Evolutionary conservation across 2,113 vertebrate species (phyloP).

Genomic region (Colinus virginianus): DNA sequence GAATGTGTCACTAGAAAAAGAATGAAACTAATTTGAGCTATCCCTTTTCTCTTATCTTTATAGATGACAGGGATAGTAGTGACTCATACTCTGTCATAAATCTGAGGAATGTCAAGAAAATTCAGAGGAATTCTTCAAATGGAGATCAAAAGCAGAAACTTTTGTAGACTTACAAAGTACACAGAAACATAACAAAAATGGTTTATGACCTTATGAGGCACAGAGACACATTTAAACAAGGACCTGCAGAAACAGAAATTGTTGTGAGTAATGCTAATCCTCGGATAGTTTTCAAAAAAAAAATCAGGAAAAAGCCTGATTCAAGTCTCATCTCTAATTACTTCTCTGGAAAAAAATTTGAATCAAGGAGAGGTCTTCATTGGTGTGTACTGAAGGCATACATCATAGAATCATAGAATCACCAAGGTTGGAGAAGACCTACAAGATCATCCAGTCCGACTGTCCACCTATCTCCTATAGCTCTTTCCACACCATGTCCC

Average conservation of each 20-base stretch:
- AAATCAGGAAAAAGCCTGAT: background rate
- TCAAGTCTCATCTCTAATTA: background rate
- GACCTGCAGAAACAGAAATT: background rate
- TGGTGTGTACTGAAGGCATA: background rate
- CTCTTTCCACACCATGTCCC: too few species aligned
- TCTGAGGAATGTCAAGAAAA: background rate
- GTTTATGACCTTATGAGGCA: background rate
- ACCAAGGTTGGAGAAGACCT: too few species aligned
- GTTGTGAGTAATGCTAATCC: background rate
- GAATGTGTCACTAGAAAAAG: background rate
- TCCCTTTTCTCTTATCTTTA: conserved; percentile 20
- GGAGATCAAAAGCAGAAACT: background rate
- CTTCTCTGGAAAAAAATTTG: background rate
- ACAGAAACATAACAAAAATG: background rate
- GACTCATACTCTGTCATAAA: conserved; percentile 32
- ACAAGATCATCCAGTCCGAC: too few species aligned
- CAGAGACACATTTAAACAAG: background rate
- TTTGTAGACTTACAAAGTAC: background rate
- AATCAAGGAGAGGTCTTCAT: background rate
- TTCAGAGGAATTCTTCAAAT: background rate
- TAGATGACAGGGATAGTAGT: conserved; percentile 18
- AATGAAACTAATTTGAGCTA: conserved; percentile 8
- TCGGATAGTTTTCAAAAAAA: background rate
- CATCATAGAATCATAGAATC: background rate
- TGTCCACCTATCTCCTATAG: too few species aligned